Percentiles rank a stretch among this genome's conserved stretches.
phyloP scores from a whole-genome alignment of 2,113 vertebrate genomes.

The Acinonyx jubatus region DNA sequence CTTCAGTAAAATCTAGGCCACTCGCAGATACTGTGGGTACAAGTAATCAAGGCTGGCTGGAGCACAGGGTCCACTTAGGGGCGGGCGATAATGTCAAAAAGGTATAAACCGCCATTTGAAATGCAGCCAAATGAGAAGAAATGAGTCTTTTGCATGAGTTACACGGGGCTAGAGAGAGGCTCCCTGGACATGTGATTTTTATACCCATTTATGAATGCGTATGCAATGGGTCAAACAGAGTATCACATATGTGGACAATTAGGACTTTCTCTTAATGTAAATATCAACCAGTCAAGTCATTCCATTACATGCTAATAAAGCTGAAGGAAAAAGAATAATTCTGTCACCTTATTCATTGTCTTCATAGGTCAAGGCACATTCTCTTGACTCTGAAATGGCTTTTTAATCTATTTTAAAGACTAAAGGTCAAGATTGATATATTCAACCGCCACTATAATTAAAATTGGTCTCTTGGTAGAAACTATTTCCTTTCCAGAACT shows the following conservation, averaged over 20 bases:
- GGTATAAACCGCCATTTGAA: not conserved
- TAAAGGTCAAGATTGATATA: conserved; percentile 32
- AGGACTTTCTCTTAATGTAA: conserved; percentile 16
- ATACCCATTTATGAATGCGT: not conserved
- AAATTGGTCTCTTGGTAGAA: conserved; percentile 30
- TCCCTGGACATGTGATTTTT: not conserved
- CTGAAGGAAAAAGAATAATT: conserved; percentile 38
- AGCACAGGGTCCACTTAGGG: not conserved
- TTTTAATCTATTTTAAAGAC: conserved; percentile 45
- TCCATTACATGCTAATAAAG: not conserved
- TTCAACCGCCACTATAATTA: conserved; percentile 47
- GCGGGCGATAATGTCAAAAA: not conserved
- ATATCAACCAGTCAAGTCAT: not conserved
- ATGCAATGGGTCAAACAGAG: not conserved
- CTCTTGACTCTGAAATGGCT: conserved; percentile 3
- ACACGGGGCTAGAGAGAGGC: not conserved
- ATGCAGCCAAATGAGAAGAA: not conserved
- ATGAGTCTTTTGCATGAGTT: not conserved
- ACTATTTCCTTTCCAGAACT: conserved; percentile 27
- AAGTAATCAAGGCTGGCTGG: not conserved
- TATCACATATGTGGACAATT: not conserved
- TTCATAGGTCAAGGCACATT: conserved; percentile 40
- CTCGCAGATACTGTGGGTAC: not conserved
- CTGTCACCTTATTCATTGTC: not conserved
- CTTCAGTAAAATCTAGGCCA: not conserved